phyloP scores from a whole-genome alignment of 2,113 vertebrate species.

The Bagarius yarrelli region DNA sequence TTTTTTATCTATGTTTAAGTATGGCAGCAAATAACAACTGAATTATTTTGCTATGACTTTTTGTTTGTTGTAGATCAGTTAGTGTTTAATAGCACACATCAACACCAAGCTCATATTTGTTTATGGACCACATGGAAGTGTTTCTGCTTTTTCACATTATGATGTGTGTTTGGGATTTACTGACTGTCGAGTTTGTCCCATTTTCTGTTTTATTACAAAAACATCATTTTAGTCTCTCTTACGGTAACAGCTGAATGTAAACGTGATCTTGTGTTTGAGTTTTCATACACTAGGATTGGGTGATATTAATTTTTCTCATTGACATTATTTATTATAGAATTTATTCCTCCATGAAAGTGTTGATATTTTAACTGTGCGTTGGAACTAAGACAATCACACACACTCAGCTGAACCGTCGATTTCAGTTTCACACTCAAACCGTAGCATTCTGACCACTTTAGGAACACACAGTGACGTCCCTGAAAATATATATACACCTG shows the following conservation, averaged over 20 bases:
- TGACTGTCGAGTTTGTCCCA: background rate
- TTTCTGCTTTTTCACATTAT: background rate
- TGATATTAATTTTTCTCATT: background rate
- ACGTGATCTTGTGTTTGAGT: background rate
- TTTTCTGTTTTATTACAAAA: slow-evolving; percentile 8
- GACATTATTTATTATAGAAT: background rate
- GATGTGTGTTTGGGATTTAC: background rate
- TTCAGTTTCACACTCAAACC: background rate
- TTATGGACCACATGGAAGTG: background rate
- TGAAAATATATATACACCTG: no score
- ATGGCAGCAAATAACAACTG: background rate
- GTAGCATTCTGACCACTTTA: no score
- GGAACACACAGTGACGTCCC: no score
- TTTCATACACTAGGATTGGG: background rate
- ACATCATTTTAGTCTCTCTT: background rate
- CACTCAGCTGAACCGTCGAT: background rate
- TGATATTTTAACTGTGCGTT: background rate
- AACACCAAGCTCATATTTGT: background rate
- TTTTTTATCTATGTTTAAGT: background rate
- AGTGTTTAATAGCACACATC: slow-evolving; percentile 1
- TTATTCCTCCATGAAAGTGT: background rate
- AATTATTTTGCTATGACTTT: background rate
- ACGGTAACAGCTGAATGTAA: background rate
- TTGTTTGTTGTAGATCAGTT: slow-evolving; percentile 8
- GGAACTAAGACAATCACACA: background rate